phyloP scores from a whole-genome alignment of 1,140 invertebrate genomes.

The Helicoverpa armigera region DNA sequence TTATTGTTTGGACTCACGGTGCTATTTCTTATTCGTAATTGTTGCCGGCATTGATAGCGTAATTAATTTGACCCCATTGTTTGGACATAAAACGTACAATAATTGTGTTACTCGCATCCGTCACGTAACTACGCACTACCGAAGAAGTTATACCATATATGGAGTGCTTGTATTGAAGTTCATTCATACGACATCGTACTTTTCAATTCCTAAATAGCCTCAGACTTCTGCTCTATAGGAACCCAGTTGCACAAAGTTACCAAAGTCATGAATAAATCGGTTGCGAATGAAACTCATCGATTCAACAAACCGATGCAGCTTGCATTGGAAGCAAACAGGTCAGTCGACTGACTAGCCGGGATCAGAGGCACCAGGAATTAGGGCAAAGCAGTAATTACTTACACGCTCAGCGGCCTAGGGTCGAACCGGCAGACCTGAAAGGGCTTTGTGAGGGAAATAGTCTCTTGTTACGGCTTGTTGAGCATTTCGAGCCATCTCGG shows the following conservation, averaged over 20 bases:
- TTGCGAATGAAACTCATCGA: constrained; percentile 16
- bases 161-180: not conserved
- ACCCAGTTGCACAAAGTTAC: not conserved
- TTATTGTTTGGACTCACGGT: constrained; percentile 49
- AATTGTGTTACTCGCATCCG: constrained; percentile 47
- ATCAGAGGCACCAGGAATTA: constrained; percentile 63
- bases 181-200: not conserved
- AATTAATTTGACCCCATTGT: constrained; percentile 54
- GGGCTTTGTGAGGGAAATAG: constrained; percentile 65
- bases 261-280: not conserved
- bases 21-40: constrained; percentile 45
- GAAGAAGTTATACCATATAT: not conserved
- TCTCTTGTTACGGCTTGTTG: constrained; percentile 66
- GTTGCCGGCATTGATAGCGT: constrained; percentile 41
- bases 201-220: not conserved
- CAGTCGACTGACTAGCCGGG: constrained; percentile 59
- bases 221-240: not conserved
- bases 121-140: constrained; percentile 28
- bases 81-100: constrained; percentile 42
- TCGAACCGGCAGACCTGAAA: constrained; percentile 65
- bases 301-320: constrained; percentile 42
- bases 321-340: constrained; percentile 65
- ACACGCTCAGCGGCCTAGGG: constrained; percentile 59
- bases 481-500: constrained; percentile 52
- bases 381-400: constrained; percentile 74